These are phyloP conservation scores for Nezara viridula DNA, from an alignment of 2,888 invertebrate genomes.

Conservation along the genomic window DNA sequence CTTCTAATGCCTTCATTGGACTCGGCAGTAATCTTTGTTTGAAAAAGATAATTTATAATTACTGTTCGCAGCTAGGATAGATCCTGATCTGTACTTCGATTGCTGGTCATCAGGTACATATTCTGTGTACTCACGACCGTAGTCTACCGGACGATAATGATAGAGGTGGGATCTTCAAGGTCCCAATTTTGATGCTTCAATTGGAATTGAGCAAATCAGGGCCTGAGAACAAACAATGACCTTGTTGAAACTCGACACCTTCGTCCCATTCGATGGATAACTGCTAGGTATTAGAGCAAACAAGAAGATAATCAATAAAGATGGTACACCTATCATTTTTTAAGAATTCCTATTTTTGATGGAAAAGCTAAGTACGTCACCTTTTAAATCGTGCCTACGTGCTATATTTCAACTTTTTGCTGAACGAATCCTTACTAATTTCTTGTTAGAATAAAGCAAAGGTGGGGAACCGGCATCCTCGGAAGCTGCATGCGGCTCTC, in stretches of 20 bases:
- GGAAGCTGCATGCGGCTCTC: no score
- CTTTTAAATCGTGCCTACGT: no score
- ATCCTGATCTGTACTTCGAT: neutral
- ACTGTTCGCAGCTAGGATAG: neutral
- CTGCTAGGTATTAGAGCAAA: neutral
- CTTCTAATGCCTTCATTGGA: neutral
- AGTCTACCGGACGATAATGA: neutral
- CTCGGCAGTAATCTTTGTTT: neutral
- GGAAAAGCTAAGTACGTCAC: no score
- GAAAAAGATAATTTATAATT: conserved; percentile 21
- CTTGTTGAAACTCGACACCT: conserved; percentile 7
- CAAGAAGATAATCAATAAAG: conserved; percentile 22
- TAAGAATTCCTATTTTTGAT: neutral
- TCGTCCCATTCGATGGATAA: neutral
- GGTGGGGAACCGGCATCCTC: no score
- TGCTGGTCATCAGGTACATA: neutral
- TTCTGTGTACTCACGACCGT: conserved; percentile 15
- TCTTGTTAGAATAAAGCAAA: no score
- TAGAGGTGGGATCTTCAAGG: neutral
- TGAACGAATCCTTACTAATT: no score
- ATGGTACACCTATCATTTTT: neutral
- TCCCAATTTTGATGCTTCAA: conserved; percentile 36
- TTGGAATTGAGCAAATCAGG: conserved; percentile 20
- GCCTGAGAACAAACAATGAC: conserved; percentile 25
- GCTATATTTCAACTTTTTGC: no score